phyloP scores from a whole-genome alignment of 2,797 vertebrate genomes.

The Allobates femoralis region DNA sequence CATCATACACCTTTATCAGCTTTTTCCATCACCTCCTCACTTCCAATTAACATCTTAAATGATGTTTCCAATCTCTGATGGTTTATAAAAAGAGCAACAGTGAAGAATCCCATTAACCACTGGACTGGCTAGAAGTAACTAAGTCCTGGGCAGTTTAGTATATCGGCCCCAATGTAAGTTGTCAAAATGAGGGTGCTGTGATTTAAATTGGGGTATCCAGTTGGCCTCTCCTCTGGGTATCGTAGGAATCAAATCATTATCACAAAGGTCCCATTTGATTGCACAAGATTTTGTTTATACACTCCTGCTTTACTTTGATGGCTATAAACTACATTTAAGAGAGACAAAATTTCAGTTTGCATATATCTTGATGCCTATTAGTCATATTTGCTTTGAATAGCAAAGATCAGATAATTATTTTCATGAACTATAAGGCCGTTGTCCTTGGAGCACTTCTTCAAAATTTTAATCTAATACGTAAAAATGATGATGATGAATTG shows the following conservation, averaged over 20 bases:
- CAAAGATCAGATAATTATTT: constrained; percentile 29
- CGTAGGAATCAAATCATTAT: neutral
- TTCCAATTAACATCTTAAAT: no score
- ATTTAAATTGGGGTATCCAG: neutral
- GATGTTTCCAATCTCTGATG: no score
- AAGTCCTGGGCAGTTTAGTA: neutral
- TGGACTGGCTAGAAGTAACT: no score
- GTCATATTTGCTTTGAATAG: neutral
- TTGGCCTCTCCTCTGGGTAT: neutral
- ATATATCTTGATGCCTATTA: neutral
- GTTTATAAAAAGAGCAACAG: no score
- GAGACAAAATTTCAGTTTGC: neutral
- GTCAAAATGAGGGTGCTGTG: neutral
- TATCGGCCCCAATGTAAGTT: neutral
- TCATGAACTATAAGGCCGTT: constrained; percentile 6
- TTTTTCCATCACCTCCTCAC: no score
- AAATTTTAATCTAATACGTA: constrained; percentile 32
- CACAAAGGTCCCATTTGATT: neutral
- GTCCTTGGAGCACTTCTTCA: neutral
- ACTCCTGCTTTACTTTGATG: neutral
- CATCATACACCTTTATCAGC: no score
- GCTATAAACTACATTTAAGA: neutral
- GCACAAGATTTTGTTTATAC: neutral
- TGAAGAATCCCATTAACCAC: no score
- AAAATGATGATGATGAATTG: constrained; percentile 15